Conservation (phyloP, 2,888 invertebrate species). For the Thera obeliscata region DNA sequence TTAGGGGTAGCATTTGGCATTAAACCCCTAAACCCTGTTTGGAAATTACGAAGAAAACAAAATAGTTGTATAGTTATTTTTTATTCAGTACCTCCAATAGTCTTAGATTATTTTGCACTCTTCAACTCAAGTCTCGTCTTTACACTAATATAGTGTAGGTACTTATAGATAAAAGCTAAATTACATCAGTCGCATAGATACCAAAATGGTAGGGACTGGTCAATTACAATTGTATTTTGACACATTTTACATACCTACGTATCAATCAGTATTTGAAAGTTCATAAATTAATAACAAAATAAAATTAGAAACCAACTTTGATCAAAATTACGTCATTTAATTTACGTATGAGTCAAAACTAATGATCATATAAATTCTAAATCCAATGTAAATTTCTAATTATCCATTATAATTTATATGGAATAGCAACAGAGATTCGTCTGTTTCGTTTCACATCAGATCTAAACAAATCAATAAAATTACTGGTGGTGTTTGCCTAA, state of each 20-base stretch:
- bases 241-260: background rate
- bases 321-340: constrained; percentile 5
- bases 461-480: constrained; percentile 30
- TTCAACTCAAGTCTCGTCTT: constrained; percentile 60
- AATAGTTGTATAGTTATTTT: constrained; percentile 40
- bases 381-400: too few species aligned
- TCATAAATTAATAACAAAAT: background rate
- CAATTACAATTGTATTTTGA: constrained; percentile 17
- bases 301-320: constrained; percentile 1
- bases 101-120: constrained; percentile 62
- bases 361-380: background rate
- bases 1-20: too few species aligned
- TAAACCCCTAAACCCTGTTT: too few species aligned
- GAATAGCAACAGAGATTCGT: constrained; percentile 18
- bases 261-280: constrained; percentile 14
- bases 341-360: constrained; percentile 21
- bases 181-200: constrained; percentile 39
- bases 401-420: background rate
- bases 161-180: constrained; percentile 61
- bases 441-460: constrained; percentile 14
- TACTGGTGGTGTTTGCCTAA: constrained; percentile 63
- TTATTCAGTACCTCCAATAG: constrained; percentile 67
- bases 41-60: constrained; percentile 12
- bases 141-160: constrained; percentile 84
- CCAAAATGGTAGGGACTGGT: constrained; percentile 35